Percentiles rank a stretch among this genome's conserved stretches.
Conservation (phyloP, 1,140 invertebrate species). For the Bombus affinis region DNA sequence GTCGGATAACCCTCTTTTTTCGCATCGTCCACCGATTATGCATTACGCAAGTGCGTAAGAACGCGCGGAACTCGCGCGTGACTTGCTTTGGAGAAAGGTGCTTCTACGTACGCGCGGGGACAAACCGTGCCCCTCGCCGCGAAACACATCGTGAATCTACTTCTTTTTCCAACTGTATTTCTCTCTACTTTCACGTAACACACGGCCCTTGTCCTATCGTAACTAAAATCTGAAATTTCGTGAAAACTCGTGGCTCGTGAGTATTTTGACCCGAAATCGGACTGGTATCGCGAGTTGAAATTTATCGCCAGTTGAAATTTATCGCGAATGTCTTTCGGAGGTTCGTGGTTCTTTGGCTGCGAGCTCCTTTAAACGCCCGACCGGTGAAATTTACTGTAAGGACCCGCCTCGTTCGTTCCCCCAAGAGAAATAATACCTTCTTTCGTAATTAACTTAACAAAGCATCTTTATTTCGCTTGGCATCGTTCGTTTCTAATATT, state of each 20-base stretch:
- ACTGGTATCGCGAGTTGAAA: background rate
- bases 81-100: slow-evolving; percentile 61
- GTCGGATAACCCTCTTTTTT: slow-evolving; percentile 49
- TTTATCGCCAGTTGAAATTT: background rate
- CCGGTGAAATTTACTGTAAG: background rate
- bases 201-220: background rate
- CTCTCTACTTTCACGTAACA: background rate
- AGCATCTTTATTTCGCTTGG: background rate
- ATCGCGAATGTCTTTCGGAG: background rate
- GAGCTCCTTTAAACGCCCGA: background rate
- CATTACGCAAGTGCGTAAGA: slow-evolving; percentile 65
- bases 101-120: slow-evolving; percentile 24
- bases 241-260: background rate
- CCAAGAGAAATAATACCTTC: background rate
- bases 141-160: background rate
- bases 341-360: background rate
- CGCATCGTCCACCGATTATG: slow-evolving; percentile 49
- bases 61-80: slow-evolving; percentile 65
- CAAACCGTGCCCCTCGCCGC: background rate
- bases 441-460: background rate
- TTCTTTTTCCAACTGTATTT: background rate
- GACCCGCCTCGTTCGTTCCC: background rate
- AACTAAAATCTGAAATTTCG: background rate
- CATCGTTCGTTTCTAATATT: background rate
- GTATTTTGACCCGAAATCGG: background rate